phyloP scores from a whole-genome alignment of 2,113 vertebrate species.

The Nothoprocta perdicaria region DNA sequence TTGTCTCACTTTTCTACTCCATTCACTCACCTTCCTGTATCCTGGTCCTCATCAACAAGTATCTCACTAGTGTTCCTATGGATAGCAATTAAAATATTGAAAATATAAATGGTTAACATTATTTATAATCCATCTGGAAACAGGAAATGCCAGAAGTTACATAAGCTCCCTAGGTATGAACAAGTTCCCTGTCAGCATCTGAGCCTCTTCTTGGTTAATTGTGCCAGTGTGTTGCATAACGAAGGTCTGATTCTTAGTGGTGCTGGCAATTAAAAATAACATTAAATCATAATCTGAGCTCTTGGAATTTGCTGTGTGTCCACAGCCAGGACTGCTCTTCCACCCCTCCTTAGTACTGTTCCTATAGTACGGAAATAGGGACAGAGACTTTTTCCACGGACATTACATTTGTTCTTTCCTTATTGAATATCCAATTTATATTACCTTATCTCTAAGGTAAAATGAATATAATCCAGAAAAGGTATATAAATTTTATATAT shows the following conservation, averaged over 20 bases:
- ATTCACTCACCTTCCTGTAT: background rate
- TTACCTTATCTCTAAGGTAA: background rate
- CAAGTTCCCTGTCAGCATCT: background rate
- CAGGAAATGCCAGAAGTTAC: slow-evolving; percentile 58
- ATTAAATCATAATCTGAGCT: background rate
- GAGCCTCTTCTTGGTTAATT: background rate
- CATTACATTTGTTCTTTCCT: background rate
- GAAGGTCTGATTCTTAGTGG: background rate
- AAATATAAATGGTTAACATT: slow-evolving; percentile 24
- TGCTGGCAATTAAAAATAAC: background rate
- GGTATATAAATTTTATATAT: background rate
- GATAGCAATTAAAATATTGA: slow-evolving; percentile 38
- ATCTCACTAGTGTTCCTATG: slow-evolving; percentile 2
- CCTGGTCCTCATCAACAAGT: background rate
- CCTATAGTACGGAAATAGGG: background rate
- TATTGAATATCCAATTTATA: background rate
- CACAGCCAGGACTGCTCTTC: background rate
- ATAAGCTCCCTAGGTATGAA: background rate
- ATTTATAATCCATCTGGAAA: slow-evolving; percentile 23
- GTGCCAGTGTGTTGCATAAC: background rate
- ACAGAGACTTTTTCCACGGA: background rate
- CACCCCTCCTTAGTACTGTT: background rate
- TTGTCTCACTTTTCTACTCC: background rate
- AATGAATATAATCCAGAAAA: background rate
- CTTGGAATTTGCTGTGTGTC: background rate